phyloP scores from a whole-genome alignment of 2,113 vertebrate species.

The Jacana jacana region DNA sequence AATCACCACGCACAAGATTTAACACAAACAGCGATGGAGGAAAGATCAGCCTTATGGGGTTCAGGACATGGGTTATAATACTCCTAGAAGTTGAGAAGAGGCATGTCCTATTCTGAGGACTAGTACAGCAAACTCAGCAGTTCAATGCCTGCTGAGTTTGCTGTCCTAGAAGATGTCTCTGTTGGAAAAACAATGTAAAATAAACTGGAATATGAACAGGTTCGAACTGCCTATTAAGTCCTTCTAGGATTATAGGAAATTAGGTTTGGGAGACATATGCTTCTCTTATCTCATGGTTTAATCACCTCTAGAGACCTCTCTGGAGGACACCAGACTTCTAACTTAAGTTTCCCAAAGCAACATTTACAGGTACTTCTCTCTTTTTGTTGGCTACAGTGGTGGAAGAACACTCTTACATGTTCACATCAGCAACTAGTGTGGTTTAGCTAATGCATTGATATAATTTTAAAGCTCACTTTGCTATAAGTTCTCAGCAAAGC shows the following conservation, averaged over 20 bases:
- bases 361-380: background rate
- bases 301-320: background rate
- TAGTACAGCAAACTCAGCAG: no score
- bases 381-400: background rate
- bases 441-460: background rate
- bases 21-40: background rate
- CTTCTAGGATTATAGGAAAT: background rate
- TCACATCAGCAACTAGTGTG: background rate
- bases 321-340: background rate
- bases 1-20: background rate
- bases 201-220: background rate
- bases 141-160: background rate
- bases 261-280: background rate
- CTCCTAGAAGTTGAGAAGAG: background rate
- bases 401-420: accelerated
- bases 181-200: background rate
- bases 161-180: background rate
- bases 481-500: background rate
- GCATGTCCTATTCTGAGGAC: background rate
- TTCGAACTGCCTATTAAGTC: background rate
- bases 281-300: background rate
- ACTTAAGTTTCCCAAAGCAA: background rate
- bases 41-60: background rate
- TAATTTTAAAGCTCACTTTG: background rate
- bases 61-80: background rate